Conservation (phyloP, 1,140 invertebrate species). For the Trichonephila inaurata region DNA sequence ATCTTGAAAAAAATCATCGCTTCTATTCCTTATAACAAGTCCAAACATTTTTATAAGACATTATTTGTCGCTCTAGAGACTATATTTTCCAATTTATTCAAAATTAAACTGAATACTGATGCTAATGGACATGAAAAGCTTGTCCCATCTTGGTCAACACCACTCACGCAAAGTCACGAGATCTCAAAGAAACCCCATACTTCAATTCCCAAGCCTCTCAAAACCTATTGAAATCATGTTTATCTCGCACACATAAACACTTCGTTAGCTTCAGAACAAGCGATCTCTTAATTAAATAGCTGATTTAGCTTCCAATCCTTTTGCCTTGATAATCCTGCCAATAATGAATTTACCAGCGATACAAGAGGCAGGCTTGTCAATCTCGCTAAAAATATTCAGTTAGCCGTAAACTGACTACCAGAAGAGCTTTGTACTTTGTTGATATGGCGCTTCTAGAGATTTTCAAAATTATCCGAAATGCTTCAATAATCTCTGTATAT, state of each 20-base stretch:
- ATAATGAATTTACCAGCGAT: neutral
- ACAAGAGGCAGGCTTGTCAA: constrained; percentile 23
- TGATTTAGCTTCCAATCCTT: neutral
- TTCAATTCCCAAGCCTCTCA: neutral
- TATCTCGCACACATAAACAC: neutral
- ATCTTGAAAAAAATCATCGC: too few species aligned
- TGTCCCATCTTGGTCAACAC: neutral
- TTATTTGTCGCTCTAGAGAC: too few species aligned
- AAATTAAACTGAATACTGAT: too few species aligned
- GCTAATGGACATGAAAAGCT: too few species aligned
- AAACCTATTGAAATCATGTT: neutral
- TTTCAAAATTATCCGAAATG: constrained; percentile 22
- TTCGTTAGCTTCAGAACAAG: neutral
- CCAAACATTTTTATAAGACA: too few species aligned
- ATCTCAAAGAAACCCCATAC: constrained; percentile 6
- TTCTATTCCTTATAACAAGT: too few species aligned
- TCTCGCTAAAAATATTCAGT: constrained; percentile 14
- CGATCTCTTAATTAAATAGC: constrained; percentile 15
- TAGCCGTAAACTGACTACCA: neutral
- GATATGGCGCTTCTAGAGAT: neutral
- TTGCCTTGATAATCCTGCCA: neutral
- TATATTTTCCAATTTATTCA: too few species aligned
- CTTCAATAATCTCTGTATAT: constrained; percentile 54
- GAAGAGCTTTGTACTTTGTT: neutral
- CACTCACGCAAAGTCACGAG: neutral